Base-by-base conservation (phyloP, 1,140 invertebrate species). In the Aphelinus atriplicis region DNA sequence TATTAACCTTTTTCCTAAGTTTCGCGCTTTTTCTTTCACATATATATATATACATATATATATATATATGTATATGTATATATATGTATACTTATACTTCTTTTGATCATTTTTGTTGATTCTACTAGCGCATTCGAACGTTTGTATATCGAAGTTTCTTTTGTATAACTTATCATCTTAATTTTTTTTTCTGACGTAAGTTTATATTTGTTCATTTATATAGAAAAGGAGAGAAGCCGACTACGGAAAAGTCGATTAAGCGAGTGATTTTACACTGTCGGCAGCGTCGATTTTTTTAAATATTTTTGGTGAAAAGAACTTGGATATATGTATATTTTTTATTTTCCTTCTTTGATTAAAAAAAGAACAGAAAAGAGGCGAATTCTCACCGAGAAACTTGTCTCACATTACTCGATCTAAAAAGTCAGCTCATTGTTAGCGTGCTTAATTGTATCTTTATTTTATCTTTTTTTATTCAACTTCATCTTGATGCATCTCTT, bases 391-490 rank as follows among this genome's bases (percentile, higher is more conserved):
- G 76, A 78, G 76, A 77, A 67, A 73, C 68, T 73, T 75, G n/a
- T 72, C 66, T 72, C 74, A 56, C 66, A 58, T 62, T 58, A 78
- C 55, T 77, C 76, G 46, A 50, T 78, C 77, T 80, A 79, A 70
- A 78, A 80, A 79, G 75, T 77, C 63, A 77, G 58, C 56, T 71
- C 48, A 66, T 71, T 55, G 6, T 67, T 64, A 64, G 46, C 64
- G 43, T 80, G 72, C 78, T 78, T 79, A 80, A 77, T 76, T 73
- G 79, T 76, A 53, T 78, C 65, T 68, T 78, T 77, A 64, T 72
- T 77, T 80, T 75, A 74, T 70, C 61, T 50, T 53, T 74, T 75
- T 67, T 76, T 69, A 0, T 26, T 78, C 69, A 57, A 71, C 46
- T 75, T 75, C 78, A 78, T 65, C 77, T 75, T 56, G 48, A 65